Base-by-base conservation (phyloP, 2,113 vertebrate genomes). In the Alosa alosa region DNA sequence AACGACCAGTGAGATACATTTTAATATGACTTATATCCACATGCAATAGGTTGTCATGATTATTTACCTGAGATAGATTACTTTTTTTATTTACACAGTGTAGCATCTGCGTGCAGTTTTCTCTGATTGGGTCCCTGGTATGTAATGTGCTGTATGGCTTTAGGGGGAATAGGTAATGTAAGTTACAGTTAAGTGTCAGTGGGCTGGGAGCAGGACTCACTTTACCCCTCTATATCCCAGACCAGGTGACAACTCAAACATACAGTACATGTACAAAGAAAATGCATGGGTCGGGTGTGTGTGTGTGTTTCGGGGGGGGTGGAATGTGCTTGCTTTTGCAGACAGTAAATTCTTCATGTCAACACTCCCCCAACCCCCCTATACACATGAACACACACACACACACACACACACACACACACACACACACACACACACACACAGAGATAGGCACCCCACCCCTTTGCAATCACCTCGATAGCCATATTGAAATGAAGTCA, bases 401-500 rank as follows among this genome's bases (percentile, higher is more conserved):
- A n/a, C n/a, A n/a, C n/a, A n/a, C n/a, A n/a, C n/a, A n/a, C n/a
- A 57, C 55, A 57, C 55, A 57, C 55, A 57, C 18, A 60, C 55
- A 60, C 15, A 60, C 3, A 60, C 0, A 22, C 2, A 60, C 55
- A 60, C 55, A 60, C 55, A 60, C 18, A 60, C 55, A 60, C 55
- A 60, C 20, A 57, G 1, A 20, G 46, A 47, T 47, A 49, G 9
- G 11, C 47, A 13, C 47, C 9, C 47, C 47, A 49, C 55, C 85
- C 83, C 75, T 85, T 82, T 88, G 46, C 81, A 47, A 89, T 87
- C 1, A 87, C 90, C 90, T 90, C 22, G n/a, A 90, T 89, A 89
- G 87, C 89, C 84, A 86, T 87, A 92, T 93, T 94, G 75, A 92
- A 91, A 93, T 94, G 91, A 92, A 94, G 91, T 93, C 91, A 87